phyloP scores from a whole-genome alignment of 2,113 vertebrate genomes.

The Charadrius vociferus region DNA sequence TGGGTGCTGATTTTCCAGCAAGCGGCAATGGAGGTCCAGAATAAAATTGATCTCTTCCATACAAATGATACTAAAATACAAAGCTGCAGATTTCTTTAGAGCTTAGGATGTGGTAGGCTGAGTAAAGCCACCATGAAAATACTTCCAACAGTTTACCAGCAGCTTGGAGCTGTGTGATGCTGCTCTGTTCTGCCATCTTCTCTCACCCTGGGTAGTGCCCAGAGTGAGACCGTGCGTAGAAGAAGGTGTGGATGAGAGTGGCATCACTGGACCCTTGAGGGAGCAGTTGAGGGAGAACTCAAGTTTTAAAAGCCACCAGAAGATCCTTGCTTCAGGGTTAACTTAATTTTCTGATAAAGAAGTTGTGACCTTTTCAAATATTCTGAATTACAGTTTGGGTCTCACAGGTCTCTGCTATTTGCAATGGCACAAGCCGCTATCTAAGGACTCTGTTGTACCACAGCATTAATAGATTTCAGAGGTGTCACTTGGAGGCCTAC shows the following conservation, averaged over 20 bases:
- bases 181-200: neutral
- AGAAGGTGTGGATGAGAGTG: neutral
- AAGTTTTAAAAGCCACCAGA: neutral
- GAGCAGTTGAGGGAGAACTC: neutral
- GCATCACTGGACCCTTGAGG: neutral
- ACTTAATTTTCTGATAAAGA: neutral
- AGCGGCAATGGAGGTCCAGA: rapidly evolving
- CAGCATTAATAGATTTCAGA: neutral
- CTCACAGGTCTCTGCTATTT: neutral
- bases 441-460: neutral
- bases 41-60: neutral
- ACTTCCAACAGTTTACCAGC: rapidly evolving
- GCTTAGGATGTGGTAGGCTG: neutral
- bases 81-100: neutral
- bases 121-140: neutral
- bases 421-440: neutral
- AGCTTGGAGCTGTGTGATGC: neutral
- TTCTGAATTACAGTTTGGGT: neutral
- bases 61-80: neutral
- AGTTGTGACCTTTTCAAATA: slow-evolving; percentile 18
- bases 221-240: neutral
- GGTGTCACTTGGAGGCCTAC: neutral
- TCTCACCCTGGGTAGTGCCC: neutral
- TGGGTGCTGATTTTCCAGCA: neutral
- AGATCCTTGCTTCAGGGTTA: neutral